Evolutionary conservation across 2,888 invertebrate species (phyloP), one percentile per base, ranked within the genome.

Genomic region (Atherix ibis): DNA sequence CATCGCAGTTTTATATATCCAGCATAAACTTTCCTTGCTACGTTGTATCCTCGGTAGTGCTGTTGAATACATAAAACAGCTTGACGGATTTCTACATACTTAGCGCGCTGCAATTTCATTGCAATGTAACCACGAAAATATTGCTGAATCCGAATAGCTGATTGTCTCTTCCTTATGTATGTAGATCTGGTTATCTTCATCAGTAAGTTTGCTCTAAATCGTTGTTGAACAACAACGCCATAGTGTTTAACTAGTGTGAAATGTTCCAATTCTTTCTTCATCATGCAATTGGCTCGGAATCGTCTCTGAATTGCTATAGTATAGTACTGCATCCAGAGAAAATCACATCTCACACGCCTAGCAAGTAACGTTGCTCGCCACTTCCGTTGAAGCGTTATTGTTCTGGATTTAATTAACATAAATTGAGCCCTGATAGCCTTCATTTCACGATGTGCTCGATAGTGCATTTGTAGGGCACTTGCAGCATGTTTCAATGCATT

Each of bases 361-460:
- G 56, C 59, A 9, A 46, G 17, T 29, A 19, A 31, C 31, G 5
- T 4, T 47, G 65, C 61, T 46, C 54, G 57, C 40, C 52, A 66
- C 43, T 51, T 53, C 6, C 24, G 30, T 25, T 40, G 39, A 12
- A 40, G 28, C 8, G 25, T 9, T 15, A 30, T 31, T 18, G 22
- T 17, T 4, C 18, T 18, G 8, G 9, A 14, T 27, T 26, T 32
- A n/a, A 40, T 12, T n/a, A 29, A 18, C 10, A 14, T 9, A 29
- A 31, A 40, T 16, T 34, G 18, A 4, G 2, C 13, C n/a, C 29
- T 31, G 15, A 28, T 37, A 5, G 14, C 14, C 18, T 13, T 13
- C 36, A 36, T 36, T n/a, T 31, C 19, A 1, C 42, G 32, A 0
- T 39, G 45, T 3, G 46, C 47, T 2, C 50, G 48, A 32, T 47